A percentile compares a stretch with the other conserved stretches of the same genome.
Conservation (phyloP, 2,113 vertebrate genomes). For the Spermophilus dauricus region DNA sequence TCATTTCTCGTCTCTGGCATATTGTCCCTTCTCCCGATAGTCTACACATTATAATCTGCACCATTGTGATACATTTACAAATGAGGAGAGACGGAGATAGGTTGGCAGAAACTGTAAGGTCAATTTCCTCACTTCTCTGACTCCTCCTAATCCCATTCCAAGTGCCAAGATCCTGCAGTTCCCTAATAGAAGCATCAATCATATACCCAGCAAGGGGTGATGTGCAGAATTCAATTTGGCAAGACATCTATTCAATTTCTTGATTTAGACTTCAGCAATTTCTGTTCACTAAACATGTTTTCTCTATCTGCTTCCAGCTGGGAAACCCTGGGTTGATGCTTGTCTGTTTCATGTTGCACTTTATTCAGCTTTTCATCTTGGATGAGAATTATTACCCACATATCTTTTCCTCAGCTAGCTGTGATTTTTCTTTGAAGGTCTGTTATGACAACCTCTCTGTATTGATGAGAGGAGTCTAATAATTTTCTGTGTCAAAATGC, state of each 20-base stretch:
- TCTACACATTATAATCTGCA: background rate
- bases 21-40: background rate
- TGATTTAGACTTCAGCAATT: slow-evolving; percentile 56
- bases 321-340: slow-evolving; percentile 27
- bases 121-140: background rate
- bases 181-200: slow-evolving; percentile 29
- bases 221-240: slow-evolving; percentile 15
- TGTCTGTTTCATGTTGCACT: slow-evolving; percentile 60
- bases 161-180: slow-evolving; percentile 1
- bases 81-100: background rate
- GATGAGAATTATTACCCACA: slow-evolving; percentile 16
- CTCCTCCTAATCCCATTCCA: background rate
- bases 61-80: background rate
- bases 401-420: background rate
- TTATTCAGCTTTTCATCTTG: slow-evolving; percentile 61
- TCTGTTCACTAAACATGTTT: slow-evolving; percentile 62
- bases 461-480: background rate
- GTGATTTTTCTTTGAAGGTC: slow-evolving; percentile 26
- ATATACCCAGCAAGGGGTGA: background rate
- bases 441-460: slow-evolving; percentile 30
- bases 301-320: slow-evolving; percentile 55
- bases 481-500: background rate
- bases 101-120: background rate
- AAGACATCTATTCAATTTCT: slow-evolving; percentile 46
- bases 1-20: background rate